Conservation (phyloP, 1,140 invertebrate species). For the Musca vetustissima region DNA sequence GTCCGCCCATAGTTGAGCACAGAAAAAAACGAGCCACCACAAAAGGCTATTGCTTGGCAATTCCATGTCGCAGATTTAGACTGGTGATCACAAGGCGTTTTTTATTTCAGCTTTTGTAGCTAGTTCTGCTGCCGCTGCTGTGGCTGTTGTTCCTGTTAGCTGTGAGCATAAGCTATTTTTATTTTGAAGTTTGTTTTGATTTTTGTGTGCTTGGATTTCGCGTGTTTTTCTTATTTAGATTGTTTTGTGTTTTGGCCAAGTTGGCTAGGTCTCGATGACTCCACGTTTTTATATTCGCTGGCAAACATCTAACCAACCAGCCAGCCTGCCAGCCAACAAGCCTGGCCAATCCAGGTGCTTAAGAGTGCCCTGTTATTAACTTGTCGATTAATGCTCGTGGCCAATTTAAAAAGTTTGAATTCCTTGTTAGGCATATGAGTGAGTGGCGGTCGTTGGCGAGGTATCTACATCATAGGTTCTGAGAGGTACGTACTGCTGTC, state of each 20-base stretch:
- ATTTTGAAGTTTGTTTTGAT: conserved; percentile 15
- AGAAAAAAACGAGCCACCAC: no score
- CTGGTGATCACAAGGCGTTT: no score
- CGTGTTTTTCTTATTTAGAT: conserved; percentile 12
- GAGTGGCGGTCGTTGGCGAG: not conserved
- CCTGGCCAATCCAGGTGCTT: conserved; percentile 15
- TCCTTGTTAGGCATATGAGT: conserved; percentile 21
- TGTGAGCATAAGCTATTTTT: not conserved
- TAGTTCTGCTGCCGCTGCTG: no score
- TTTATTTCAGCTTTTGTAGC: no score
- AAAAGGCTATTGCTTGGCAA: no score
- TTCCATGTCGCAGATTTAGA: no score
- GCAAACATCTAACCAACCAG: not conserved
- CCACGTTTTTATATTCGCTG: not conserved
- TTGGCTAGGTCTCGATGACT: conserved; percentile 23
- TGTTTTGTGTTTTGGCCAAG: conserved; percentile 14
- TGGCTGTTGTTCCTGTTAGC: no score
- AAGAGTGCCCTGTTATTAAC: conserved; percentile 32
- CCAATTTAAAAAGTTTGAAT: conserved; percentile 29
- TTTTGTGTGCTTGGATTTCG: not conserved
- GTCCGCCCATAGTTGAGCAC: conserved; percentile 3
- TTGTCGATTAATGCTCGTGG: conserved; percentile 34
- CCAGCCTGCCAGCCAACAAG: not conserved
- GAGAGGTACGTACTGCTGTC: no score
- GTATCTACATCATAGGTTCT: no score